Percentiles rank a stretch among this genome's conserved stretches.
phyloP scores from a whole-genome alignment of 92 coral and sea anemone genomes.

The Siderastrea radians region DNA sequence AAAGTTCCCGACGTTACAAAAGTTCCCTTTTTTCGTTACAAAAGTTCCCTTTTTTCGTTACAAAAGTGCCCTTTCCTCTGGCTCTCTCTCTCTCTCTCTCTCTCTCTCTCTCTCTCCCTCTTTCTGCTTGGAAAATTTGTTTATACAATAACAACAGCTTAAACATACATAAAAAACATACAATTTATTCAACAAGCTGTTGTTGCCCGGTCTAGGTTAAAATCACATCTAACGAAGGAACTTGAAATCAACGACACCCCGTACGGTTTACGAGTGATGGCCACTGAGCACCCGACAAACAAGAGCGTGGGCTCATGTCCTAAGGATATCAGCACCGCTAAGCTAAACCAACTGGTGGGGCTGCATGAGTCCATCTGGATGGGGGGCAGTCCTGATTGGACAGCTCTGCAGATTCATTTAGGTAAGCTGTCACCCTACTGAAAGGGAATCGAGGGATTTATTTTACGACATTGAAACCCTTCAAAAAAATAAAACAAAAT shows the following conservation, averaged over 20 bases:
- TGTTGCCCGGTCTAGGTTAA: not conserved
- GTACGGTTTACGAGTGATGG: slow-evolving; percentile 48
- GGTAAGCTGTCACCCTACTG: slow-evolving; percentile 7
- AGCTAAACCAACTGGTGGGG: slow-evolving; percentile 9
- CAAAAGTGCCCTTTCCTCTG: too few species aligned
- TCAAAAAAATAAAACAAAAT: not conserved
- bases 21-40: too few species aligned
- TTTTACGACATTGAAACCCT: not conserved
- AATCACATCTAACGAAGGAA: slow-evolving; percentile 36
- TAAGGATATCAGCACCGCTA: not conserved
- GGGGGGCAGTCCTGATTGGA: slow-evolving; percentile 52
- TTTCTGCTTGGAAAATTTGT: too few species aligned
- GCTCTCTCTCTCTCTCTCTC: too few species aligned
- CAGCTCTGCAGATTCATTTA: slow-evolving; percentile 36
- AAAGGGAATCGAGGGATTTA: not conserved
- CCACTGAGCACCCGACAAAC: slow-evolving; percentile 50
- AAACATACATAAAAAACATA: too few species aligned
- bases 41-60: too few species aligned
- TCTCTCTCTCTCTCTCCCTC: too few species aligned
- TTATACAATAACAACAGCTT: too few species aligned
- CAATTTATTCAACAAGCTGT: too few species aligned
- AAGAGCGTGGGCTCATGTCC: slow-evolving; percentile 52
- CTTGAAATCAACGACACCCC: slow-evolving; percentile 50
- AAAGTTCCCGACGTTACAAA: too few species aligned
- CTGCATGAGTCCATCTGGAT: slow-evolving; percentile 40